These are phyloP conservation scores for Nycticebus coucang DNA, from an alignment of 2,113 vertebrate genomes.

Conservation along the genomic window DNA sequence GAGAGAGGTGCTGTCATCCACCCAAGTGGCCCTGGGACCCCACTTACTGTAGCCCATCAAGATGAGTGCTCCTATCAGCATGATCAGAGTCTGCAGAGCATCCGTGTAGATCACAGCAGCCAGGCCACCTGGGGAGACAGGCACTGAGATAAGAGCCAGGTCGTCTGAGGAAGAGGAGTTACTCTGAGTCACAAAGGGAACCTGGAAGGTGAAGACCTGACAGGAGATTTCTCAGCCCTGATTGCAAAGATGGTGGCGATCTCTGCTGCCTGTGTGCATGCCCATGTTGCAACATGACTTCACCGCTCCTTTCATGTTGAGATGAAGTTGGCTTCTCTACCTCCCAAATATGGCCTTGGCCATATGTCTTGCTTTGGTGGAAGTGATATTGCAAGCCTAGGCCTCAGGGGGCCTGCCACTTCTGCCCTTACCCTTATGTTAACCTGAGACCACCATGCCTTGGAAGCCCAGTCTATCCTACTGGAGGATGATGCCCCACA, in stretches of 20 bases:
- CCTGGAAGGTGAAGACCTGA: not conserved
- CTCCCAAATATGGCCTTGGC: not conserved
- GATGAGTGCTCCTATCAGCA: constrained; percentile 92
- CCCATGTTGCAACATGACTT: not conserved
- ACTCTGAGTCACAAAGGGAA: not conserved
- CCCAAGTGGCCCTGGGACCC: not conserved
- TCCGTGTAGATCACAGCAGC: constrained; percentile 99
- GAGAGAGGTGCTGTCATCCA: not conserved
- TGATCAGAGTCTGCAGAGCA: constrained; percentile 93
- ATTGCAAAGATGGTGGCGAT: not conserved
- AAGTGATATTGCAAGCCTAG: not conserved
- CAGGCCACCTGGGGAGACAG: constrained; percentile 89
- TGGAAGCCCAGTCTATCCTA: not conserved
- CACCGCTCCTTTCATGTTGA: not conserved
- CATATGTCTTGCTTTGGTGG: not conserved
- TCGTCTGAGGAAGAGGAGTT: not conserved
- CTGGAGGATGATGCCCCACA: not conserved
- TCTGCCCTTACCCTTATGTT: not conserved
- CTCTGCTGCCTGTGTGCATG: rapidly evolving
- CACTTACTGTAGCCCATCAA: constrained; percentile 94
- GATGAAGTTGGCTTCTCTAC: not conserved
- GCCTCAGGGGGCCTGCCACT: not conserved
- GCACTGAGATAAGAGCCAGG: not conserved
- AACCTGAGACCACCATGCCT: not conserved
- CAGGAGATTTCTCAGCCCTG: not conserved